phyloP scores from a whole-genome alignment of 1,140 invertebrate species.

The Linepithema humile region DNA sequence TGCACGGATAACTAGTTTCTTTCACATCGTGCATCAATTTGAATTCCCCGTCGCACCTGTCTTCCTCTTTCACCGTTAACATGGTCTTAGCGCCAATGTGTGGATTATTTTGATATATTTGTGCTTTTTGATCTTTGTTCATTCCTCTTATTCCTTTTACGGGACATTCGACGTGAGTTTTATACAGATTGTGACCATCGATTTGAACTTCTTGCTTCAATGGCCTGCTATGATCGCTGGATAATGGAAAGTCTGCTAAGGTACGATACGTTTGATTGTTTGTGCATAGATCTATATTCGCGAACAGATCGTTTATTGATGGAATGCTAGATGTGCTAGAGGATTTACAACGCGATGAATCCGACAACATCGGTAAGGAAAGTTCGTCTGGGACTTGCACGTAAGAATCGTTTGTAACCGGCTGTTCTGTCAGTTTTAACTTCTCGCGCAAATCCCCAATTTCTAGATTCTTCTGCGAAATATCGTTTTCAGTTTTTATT shows the following conservation, averaged over 20 bases:
- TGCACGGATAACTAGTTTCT: slow-evolving; percentile 58
- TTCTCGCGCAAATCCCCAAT: slow-evolving; percentile 85
- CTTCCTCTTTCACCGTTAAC: slow-evolving; percentile 76
- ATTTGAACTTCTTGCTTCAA: slow-evolving; percentile 12
- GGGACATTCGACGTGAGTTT: neutral
- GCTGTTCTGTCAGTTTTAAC: slow-evolving; percentile 68
- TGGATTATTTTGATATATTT: neutral
- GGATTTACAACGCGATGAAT: slow-evolving; percentile 61
- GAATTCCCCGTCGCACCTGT: slow-evolving; percentile 81
- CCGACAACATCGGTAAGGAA: slow-evolving; percentile 6
- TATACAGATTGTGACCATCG: neutral
- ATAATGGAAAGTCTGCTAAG: neutral
- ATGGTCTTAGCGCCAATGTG: slow-evolving; percentile 4
- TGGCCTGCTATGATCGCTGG: neutral
- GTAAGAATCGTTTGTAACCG: slow-evolving; percentile 66
- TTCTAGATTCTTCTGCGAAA: slow-evolving; percentile 84
- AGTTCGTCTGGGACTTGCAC: slow-evolving; percentile 76
- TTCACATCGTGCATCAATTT: slow-evolving; percentile 82
- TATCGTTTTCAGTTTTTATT: slow-evolving; percentile 80
- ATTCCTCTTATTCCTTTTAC: slow-evolving; percentile 11
- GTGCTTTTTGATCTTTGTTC: slow-evolving; percentile 31
- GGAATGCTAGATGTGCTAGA: slow-evolving; percentile 57
- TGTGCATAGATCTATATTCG: slow-evolving; percentile 41
- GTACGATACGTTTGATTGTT: slow-evolving; percentile 39
- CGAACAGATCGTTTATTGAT: slow-evolving; percentile 39